Base-by-base conservation (phyloP, 2,113 vertebrate genomes). In the Ceyx margarethae region DNA sequence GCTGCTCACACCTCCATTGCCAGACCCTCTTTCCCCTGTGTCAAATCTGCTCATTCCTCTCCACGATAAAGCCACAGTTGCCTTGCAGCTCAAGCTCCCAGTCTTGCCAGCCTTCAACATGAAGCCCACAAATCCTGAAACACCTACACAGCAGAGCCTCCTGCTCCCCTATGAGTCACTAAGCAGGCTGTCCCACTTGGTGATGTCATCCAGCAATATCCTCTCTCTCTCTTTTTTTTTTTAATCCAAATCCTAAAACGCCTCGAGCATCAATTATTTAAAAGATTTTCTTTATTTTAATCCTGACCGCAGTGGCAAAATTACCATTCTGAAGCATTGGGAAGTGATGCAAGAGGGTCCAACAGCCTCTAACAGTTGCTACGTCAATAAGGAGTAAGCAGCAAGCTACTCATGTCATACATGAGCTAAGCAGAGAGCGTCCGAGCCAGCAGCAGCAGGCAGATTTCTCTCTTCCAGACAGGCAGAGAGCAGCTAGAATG, bases 141-240 rank as follows among this genome's bases (percentile, higher is more conserved):
- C 95, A 96, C 93, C 96, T 95, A 96, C 96, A 93, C 94, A 94
- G 93, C 67, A 77, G 86, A 94, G 94, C 73, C 86, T 96, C 91
- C 94, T 91, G 86, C 91, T 95, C 92, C 87, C 87, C 65, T 89
- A 48, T 96, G 96, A 97, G 93, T 97, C 96, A 97, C 37, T 89
- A 87, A 75, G 87, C 91, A 96, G 95, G 61, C 94, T 83, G 87
- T 93, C 94, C 95, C 46, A 6, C 92, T 71, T 67, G 69, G 50
- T 95, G 95, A 95, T 90, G 93, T 91, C 93, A 95, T 57, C 77
- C 87, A 65, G 77, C 89, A 95, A 48, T 65, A 91, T 22, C 60
- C 15, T 2, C 37, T 37, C 37, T 37, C 37, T 37, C 9, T 37
- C 9, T 71, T 69, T 62, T 42, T 2, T 73, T 65, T 57, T 25